Evolutionary conservation across 2,888 invertebrate genomes (phyloP).

Genomic region (Callosobruchus maculatus): DNA sequence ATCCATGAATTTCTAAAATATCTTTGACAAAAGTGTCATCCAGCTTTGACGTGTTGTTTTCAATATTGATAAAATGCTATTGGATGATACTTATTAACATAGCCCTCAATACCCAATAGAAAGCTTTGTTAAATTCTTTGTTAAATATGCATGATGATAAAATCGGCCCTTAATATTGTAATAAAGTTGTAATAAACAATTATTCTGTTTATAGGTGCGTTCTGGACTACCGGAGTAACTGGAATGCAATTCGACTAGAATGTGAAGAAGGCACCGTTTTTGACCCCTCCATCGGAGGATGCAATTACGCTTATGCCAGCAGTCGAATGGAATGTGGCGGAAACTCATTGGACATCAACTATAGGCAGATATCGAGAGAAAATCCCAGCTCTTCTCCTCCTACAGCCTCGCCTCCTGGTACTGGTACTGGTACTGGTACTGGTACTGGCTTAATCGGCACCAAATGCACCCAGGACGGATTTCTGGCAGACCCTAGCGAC

Average conservation of each 20-base stretch:
- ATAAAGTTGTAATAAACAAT: too few relatives aligned
- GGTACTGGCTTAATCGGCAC: conserved; percentile 24
- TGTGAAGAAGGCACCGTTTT: conserved; percentile 75
- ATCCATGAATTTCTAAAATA: too few relatives aligned
- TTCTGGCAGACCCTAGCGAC: conserved; percentile 66
- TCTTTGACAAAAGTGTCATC: too few relatives aligned
- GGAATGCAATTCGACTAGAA: conserved; percentile 62
- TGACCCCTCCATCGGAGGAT: conserved; percentile 63
- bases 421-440: too few relatives aligned
- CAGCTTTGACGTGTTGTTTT: too few relatives aligned
- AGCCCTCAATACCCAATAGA: too few relatives aligned
- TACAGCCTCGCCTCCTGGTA: conserved; percentile 23
- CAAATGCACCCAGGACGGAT: conserved; percentile 63
- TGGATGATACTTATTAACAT: too few relatives aligned
- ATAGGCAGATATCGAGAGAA: conserved; percentile 12
- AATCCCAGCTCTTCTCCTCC: conserved; percentile 1
- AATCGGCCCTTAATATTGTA: too few relatives aligned
- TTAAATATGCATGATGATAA: too few relatives aligned
- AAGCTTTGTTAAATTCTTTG: too few relatives aligned
- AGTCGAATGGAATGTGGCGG: conserved; percentile 65
- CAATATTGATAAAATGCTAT: too few relatives aligned
- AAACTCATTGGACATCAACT: conserved; percentile 50
- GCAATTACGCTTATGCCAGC: conserved; percentile 67
- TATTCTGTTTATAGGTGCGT: conserved; percentile 62
- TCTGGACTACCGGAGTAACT: conserved; percentile 54